phyloP scores from a whole-genome alignment of 2,888 invertebrate genomes.

The Diploptera punctata region DNA sequence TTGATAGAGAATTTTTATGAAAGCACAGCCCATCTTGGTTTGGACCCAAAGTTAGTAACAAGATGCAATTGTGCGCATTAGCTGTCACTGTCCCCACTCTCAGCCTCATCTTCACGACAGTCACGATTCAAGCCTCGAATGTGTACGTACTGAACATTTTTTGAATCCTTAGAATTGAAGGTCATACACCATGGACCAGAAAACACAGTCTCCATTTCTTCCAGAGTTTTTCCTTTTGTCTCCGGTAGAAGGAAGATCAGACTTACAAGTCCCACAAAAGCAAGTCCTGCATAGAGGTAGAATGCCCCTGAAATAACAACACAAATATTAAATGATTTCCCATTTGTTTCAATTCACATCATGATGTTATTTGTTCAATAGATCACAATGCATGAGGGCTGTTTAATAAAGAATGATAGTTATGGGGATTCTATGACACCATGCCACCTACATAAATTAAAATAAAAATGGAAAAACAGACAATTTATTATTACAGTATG shows the following conservation, averaged over 20 bases:
- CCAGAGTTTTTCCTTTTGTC: conserved; percentile 59
- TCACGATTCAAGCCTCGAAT: conserved; percentile 56
- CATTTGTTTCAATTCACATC: too few relatives aligned
- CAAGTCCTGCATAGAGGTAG: conserved; percentile 59
- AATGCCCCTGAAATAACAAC: conserved; percentile 56
- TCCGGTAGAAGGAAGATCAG: conserved; percentile 59
- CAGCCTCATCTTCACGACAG: conserved; percentile 49
- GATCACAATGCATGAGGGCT: too few relatives aligned
- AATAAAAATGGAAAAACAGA: too few relatives aligned
- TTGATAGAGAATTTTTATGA: background rate
- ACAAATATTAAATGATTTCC: too few relatives aligned
- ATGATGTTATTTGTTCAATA: too few relatives aligned
- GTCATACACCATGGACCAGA: conserved; percentile 32
- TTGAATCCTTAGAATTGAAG: conserved; percentile 26
- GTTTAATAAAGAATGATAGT: too few relatives aligned
- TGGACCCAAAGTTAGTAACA: background rate
- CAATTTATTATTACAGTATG: too few relatives aligned
- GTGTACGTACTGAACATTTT: conserved; percentile 56
- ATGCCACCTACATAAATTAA: too few relatives aligned
- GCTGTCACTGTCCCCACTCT: conserved; percentile 44
- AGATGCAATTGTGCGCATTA: conserved; percentile 27
- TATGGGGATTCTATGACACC: too few relatives aligned
- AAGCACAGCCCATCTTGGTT: background rate
- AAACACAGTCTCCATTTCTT: conserved; percentile 59
- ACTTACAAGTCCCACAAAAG: conserved; percentile 55